A percentile compares a stretch with the other conserved stretches of the same genome.
Conservation (phyloP, 2,113 vertebrate species). For the Galbula dea region DNA sequence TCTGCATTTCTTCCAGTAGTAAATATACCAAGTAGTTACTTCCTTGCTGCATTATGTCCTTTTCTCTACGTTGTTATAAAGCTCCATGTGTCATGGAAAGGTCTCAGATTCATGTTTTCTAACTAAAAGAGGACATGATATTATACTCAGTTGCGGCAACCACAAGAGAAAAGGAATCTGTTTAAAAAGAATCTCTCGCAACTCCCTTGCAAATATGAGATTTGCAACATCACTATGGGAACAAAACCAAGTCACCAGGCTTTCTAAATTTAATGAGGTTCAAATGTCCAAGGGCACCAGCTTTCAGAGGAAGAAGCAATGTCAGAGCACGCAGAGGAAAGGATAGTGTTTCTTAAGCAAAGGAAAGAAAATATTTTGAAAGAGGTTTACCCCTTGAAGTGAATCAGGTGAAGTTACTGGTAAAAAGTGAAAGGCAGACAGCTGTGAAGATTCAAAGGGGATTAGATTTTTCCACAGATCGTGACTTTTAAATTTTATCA, state of each 20-base stretch:
- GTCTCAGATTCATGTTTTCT: neutral
- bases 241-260: conserved; percentile 20
- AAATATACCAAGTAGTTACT: neutral
- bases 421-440: neutral
- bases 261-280: conserved; percentile 69
- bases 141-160: neutral
- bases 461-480: neutral
- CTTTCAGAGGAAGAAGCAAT: conserved; percentile 59
- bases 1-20: neutral
- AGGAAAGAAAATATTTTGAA: conserved; percentile 38
- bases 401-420: conserved; percentile 2
- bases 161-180: neutral
- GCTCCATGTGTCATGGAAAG: neutral
- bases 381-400: conserved; percentile 34
- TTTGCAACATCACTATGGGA: conserved; percentile 55
- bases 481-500: conserved; percentile 1
- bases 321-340: conserved; percentile 40
- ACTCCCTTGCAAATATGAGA: conserved; percentile 57
- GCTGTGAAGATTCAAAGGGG: neutral
- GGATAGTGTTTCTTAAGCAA: conserved; percentile 48
- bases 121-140: neutral
- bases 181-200: conserved; percentile 25
- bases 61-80: neutral
- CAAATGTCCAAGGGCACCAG: conserved; percentile 63
- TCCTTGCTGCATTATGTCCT: neutral